Conservation (phyloP, 92 coral and sea anemone species). For the Hydrozoanthus gracilis region DNA sequence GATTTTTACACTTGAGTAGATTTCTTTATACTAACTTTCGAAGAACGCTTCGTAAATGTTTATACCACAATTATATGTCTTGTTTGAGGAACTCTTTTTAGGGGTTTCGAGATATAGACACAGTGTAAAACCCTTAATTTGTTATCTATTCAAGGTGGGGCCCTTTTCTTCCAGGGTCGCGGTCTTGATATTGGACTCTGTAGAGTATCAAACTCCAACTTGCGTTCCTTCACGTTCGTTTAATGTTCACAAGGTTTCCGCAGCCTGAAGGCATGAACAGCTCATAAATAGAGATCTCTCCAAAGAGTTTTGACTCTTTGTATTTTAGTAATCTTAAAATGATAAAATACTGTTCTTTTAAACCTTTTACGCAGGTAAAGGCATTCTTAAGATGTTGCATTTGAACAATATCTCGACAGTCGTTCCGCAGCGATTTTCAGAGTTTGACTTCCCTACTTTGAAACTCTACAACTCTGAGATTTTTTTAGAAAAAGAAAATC, state of each 20-base stretch:
- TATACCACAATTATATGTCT: neutral
- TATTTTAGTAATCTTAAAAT: neutral
- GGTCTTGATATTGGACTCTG: conserved; percentile 13
- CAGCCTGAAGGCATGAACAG: conserved; percentile 13
- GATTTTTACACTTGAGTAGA: neutral
- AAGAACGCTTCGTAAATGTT: neutral
- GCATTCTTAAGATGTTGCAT: too few species aligned
- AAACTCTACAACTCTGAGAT: too few species aligned
- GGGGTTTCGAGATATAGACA: neutral
- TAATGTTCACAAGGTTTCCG: neutral
- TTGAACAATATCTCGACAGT: too few species aligned
- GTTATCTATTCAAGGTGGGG: neutral
- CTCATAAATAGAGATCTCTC: neutral
- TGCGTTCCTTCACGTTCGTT: conserved; percentile 41
- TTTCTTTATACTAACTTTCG: neutral
- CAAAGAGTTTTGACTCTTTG: neutral
- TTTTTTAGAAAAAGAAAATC: too few species aligned
- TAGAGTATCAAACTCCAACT: neutral
- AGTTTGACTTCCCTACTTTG: too few species aligned
- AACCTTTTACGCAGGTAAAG: too few species aligned
- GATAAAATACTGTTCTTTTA: too few species aligned
- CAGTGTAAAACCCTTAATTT: neutral
- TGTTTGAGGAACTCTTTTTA: neutral
- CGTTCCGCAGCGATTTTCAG: too few species aligned
- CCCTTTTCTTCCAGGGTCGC: neutral